Evolutionary conservation across 2,888 invertebrate genomes (phyloP).

Genomic region (Stegophylla sp.): DNA sequence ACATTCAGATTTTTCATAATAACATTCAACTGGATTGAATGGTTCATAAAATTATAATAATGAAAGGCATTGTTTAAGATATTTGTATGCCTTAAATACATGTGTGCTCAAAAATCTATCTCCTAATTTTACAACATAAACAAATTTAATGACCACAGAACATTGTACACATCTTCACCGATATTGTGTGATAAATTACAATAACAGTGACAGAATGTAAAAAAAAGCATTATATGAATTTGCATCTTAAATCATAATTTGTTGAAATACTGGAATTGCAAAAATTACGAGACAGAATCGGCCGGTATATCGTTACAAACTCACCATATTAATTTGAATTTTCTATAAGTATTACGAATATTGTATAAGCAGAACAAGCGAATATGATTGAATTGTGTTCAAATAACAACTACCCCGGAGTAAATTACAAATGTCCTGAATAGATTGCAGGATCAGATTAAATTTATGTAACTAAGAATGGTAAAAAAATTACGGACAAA

Average conservation of each 20-base stretch:
- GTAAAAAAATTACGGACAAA: neutral
- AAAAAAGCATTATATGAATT: neutral
- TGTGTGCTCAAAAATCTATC: neutral
- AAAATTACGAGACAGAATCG: neutral
- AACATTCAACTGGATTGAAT: neutral
- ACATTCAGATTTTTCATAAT: neutral
- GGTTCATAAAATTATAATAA: neutral
- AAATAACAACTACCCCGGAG: neutral
- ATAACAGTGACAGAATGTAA: neutral
- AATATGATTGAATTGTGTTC: neutral
- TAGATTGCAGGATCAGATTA: neutral
- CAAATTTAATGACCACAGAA: neutral
- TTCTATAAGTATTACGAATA: neutral
- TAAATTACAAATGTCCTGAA: neutral
- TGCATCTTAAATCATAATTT: neutral
- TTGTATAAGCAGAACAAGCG: neutral
- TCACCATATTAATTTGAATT: conserved; percentile 39
- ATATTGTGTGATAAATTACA: conserved; percentile 1
- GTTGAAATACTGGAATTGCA: too few relatives aligned
- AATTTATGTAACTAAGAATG: neutral
- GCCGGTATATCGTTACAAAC: neutral
- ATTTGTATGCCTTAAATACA: neutral
- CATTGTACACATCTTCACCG: neutral
- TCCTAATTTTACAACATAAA: conserved; percentile 11
- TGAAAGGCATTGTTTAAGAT: neutral